Conservation (phyloP, 2,113 vertebrate genomes). For the Trematocara macrostoma region DNA sequence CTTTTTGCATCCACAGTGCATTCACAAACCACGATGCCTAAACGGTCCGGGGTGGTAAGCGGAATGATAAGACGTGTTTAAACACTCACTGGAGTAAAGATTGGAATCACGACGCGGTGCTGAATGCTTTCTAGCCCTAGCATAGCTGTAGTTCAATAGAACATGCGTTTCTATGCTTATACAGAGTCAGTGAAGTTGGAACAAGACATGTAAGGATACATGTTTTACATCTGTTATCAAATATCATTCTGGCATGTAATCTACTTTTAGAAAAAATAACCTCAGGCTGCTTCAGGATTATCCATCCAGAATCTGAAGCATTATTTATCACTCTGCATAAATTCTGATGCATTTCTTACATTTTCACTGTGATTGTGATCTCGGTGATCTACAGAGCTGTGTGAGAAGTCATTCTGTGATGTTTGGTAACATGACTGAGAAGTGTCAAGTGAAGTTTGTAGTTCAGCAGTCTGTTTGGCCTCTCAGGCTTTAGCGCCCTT, state of each 20-base stretch:
- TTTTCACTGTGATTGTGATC: background rate
- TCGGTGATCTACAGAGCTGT: background rate
- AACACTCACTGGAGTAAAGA: background rate
- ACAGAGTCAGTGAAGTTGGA: background rate
- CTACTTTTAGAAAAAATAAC: background rate
- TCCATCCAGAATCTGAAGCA: background rate
- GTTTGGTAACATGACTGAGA: background rate
- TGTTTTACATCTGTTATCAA: background rate
- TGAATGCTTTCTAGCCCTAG: background rate
- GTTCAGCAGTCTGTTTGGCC: background rate
- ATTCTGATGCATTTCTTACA: background rate
- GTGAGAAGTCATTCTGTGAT: background rate
- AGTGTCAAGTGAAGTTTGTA: background rate
- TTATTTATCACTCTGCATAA: background rate
- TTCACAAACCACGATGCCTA: constrained; percentile 24
- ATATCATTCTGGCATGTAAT: background rate
- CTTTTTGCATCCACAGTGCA: background rate
- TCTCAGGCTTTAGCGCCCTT: background rate
- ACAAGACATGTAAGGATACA: background rate
- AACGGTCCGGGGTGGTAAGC: background rate
- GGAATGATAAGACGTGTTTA: background rate
- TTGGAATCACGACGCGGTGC: background rate
- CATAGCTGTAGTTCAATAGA: background rate
- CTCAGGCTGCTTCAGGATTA: background rate
- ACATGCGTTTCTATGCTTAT: background rate